Evolutionary conservation across 2,888 invertebrate genomes (phyloP).

Genomic region (Hirtodrosophila confusa): DNA sequence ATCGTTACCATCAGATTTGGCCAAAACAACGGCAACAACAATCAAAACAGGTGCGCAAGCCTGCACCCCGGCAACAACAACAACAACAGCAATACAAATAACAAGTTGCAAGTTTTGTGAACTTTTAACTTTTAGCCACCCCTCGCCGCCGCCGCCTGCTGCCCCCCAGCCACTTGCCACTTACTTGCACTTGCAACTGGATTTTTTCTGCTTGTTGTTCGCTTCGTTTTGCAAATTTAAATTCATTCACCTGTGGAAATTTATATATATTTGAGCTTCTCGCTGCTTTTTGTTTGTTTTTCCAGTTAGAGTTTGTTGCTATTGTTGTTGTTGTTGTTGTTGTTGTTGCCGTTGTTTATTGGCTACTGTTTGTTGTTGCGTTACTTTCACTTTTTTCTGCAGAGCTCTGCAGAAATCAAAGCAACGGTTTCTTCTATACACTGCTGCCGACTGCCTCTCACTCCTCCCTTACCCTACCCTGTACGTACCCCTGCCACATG

Average conservation of each 20-base stretch:
- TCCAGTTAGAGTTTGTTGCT: conserved; percentile 32
- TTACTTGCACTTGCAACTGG: conserved; percentile 41
- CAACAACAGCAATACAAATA: conserved; percentile 20
- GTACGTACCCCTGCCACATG: conserved; percentile 4
- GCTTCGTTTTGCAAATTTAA: conserved; percentile 59
- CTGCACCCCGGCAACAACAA: conserved; percentile 20
- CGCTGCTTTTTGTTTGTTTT: conserved; percentile 38
- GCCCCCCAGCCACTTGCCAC: too few species aligned
- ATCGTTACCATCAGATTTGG: conserved; percentile 55
- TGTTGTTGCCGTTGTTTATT: conserved; percentile 59
- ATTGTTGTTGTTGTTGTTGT: conserved; percentile 29
- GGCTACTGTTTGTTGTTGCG: conserved; percentile 69
- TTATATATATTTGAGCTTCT: conserved; percentile 41
- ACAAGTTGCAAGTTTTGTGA: conserved; percentile 60
- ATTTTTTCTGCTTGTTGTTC: conserved; percentile 30
- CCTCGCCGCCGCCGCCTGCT: neutral
- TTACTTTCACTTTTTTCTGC: conserved; percentile 75
- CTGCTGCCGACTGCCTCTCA: conserved; percentile 5
- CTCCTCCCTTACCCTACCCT: neutral
- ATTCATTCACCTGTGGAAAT: conserved; percentile 79
- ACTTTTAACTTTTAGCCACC: conserved; percentile 53
- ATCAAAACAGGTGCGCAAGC: conserved; percentile 57
- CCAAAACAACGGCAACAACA: conserved; percentile 28
- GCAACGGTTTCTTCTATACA: conserved; percentile 72
- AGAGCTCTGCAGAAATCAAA: conserved; percentile 55